Percentiles rank a stretch among this genome's conserved stretches.
These are phyloP conservation scores for Verasper variegatus DNA, from an alignment of 2,113 vertebrate genomes.

Conservation along the genomic window DNA sequence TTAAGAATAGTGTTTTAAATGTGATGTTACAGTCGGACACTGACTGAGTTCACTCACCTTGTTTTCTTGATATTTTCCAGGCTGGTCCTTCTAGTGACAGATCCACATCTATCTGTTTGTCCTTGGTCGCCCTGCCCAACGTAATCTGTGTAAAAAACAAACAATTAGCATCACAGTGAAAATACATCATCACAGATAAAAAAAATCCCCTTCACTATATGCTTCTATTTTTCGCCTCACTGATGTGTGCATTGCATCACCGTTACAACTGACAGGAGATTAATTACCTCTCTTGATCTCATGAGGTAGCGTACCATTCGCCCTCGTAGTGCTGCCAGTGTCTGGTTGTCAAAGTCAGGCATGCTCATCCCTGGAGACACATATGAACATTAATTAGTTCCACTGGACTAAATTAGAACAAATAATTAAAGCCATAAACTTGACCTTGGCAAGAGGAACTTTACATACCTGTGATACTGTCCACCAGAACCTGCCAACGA, in stretches of 20 bases:
- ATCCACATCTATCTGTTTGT: constrained; percentile 96
- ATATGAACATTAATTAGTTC: not conserved
- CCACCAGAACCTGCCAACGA: constrained; percentile 95
- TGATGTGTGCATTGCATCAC: not conserved
- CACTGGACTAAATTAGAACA: not conserved
- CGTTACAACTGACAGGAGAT: not conserved
- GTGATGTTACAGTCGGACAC: too few species aligned
- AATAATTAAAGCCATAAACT: not conserved
- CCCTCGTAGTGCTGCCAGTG: constrained; percentile 91
- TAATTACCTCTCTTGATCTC: constrained; percentile 90
- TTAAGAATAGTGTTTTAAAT: too few species aligned
- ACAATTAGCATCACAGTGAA: not conserved
- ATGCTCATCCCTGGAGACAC: constrained; percentile 89
- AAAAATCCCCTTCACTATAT: not conserved
- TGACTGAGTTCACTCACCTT: constrained; percentile 79
- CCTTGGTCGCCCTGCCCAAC: constrained; percentile 93
- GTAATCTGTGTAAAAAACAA: constrained; percentile 85
- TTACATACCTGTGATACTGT: constrained; percentile 91
- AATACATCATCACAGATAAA: not conserved
- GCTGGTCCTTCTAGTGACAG: constrained; percentile 93
- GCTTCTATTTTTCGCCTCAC: not conserved
- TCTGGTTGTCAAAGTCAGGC: constrained; percentile 96
- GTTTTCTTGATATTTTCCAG: constrained; percentile 97
- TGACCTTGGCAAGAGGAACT: not conserved
- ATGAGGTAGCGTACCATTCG: constrained; percentile 96